Percentiles rank a stretch among this genome's conserved stretches.
phyloP scores from a whole-genome alignment of 2,888 invertebrate genomes.

The Pyrgus malvae region DNA sequence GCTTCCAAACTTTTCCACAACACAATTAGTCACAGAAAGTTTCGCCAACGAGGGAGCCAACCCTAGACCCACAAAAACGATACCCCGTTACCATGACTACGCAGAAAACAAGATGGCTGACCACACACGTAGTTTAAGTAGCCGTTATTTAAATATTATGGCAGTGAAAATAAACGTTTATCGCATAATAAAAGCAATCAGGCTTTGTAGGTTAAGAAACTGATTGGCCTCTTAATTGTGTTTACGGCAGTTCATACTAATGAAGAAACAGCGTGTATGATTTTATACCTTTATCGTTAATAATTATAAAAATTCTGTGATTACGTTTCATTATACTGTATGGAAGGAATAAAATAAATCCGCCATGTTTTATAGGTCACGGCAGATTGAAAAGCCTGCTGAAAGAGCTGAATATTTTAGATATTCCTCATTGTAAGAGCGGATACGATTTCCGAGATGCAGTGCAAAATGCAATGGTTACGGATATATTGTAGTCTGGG shows the following conservation, averaged over 20 bases:
- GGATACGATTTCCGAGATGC: too few relatives aligned
- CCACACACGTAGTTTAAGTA: constrained; percentile 39
- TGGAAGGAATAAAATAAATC: too few relatives aligned
- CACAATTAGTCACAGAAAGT: constrained; percentile 66
- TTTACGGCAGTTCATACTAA: constrained; percentile 31
- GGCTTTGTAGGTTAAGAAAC: constrained; percentile 34
- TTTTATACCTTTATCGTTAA: neutral
- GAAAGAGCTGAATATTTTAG: too few relatives aligned
- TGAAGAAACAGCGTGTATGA: constrained; percentile 9
- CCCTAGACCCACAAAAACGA: constrained; percentile 49
- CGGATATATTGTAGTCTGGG: too few relatives aligned
- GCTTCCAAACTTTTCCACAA: constrained; percentile 52
- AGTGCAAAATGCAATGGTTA: too few relatives aligned
- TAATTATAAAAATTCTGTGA: too few relatives aligned
- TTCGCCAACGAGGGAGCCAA: constrained; percentile 54
- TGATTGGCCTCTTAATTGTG: constrained; percentile 29
- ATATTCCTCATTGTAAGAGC: too few relatives aligned
- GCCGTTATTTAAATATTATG: constrained; percentile 32
- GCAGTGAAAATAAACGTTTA: constrained; percentile 38
- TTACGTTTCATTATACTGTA: too few relatives aligned
- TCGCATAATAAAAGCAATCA: constrained; percentile 37
- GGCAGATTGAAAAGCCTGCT: too few relatives aligned
- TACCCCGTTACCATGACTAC: constrained; percentile 54
- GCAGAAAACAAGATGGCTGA: constrained; percentile 50
- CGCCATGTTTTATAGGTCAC: too few relatives aligned